Conservation (phyloP, 2,797 vertebrate species). For the Chaunax sp. region DNA sequence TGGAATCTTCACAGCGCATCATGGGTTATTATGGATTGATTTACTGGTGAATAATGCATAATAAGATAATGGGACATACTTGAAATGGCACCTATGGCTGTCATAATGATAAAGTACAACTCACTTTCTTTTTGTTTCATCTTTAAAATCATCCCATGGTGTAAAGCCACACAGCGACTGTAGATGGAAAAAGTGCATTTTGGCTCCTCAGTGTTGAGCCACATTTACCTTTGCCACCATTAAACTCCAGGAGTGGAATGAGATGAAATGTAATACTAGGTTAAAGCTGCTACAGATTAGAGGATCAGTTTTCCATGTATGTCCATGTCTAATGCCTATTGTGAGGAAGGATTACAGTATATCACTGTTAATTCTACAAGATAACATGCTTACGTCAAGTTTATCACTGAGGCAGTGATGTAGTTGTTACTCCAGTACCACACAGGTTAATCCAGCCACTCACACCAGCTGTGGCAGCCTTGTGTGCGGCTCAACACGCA, state of each 20-base stretch:
- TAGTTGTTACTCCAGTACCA: background rate
- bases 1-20: constrained; percentile 30
- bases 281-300: constrained; percentile 25
- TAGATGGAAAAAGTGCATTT: background rate
- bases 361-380: constrained; percentile 14
- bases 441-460: background rate
- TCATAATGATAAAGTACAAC: constrained; percentile 36
- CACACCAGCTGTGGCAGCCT: background rate
- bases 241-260: constrained; percentile 13
- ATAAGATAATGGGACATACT: constrained; percentile 14
- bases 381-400: background rate
- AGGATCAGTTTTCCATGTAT: constrained; percentile 19
- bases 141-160: background rate
- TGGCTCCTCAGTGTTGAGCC: constrained; percentile 5
- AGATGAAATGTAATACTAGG: constrained; percentile 33
- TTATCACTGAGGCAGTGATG: constrained; percentile 1
- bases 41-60: constrained; percentile 59
- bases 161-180: too few species aligned
- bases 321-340: constrained; percentile 13
- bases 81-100: constrained; percentile 21
- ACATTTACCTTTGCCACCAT: constrained; percentile 33
- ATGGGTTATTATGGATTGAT: constrained; percentile 41
- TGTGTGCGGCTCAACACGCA: background rate
- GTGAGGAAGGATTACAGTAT: constrained; percentile 4
- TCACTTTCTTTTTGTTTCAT: background rate